Base-by-base conservation (phyloP, 2,888 invertebrate species). In the Diadegma fenestrale region DNA sequence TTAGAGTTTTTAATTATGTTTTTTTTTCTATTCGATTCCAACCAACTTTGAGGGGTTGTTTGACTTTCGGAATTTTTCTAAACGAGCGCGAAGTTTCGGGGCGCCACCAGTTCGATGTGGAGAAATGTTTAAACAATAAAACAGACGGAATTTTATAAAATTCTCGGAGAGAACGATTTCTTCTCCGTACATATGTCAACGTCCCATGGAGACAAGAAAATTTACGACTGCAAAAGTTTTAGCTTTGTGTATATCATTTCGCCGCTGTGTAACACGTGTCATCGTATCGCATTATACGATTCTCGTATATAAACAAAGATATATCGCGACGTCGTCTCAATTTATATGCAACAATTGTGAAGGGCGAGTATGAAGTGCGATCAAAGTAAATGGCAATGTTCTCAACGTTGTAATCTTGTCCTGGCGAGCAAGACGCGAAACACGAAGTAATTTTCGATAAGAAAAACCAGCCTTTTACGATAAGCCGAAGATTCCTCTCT, bases 391-490 rank as follows among this genome's bases (percentile, higher is more conserved):
- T 12, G 41, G 41, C 48, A 33, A 54, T 63, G 81, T 48, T 69
- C 26, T 58, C 64, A 61, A 68, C 71, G 41, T 80, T 84, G 80
- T 80, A 84, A 84, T 84, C 84, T 77, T 80, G 80, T 68, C 71
- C 30, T 33, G 0, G 37, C 37, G 30, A 45, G 58, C 61, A 64
- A 72, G 37, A 77, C 41, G 14, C 58, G 80, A 61, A 77, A 80
- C 77, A 80, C 80, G 77, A 77, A 72, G 77, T 61, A 72, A 80
- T 66, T 66, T 77, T 51, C 80, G 80, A 84, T 84, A 84, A 84
- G 80, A 37, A 66, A 51, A 17, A 72, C 76, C 58, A 61, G 76
- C 22, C 63, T 64, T 19, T 77, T 45, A 43, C 30, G 83, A 83
- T 83, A 84, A 84, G 77, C 76, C 72, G 66, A 72, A 76, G 58